Evolutionary conservation across 2,797 vertebrate species (phyloP), one percentile per base, ranked within the genome.

Genomic region (Atherinosoma microstoma): DNA sequence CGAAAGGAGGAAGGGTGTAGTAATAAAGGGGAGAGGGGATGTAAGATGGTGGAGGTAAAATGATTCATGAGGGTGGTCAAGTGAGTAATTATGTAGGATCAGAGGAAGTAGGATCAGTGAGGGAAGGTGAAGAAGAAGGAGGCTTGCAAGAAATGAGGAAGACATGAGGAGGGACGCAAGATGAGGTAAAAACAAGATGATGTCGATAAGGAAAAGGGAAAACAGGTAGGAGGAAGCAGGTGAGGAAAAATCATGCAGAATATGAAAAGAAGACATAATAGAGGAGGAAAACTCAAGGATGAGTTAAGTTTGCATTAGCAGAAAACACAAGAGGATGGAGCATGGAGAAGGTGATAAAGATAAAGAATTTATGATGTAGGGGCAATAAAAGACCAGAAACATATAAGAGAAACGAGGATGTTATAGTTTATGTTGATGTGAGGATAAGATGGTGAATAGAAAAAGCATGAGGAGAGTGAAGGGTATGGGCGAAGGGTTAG

Each of bases 1-100:
- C 42, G 75, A 66, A 22, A 59, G 34, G 56, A 42, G 67, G 67
- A 80, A 59, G 58, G 56, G 49, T 16, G 70, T 63, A 70, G 75
- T 27, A 45, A 53, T 57, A 30, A 74, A 70, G 66, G 67, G 61
- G 71, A 64, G 38, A 62, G 65, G 32, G 34, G 34, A 63, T 15
- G 30, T 12, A 8, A 69, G 42, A 74, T 22, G 59, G 58, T 42
- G 35, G 61, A 36, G 59, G 57, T 57, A 7, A 70, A 70, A 67
- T 6, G 45, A 61, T 70, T 51, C 0, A 76, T 30, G 30, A n/a
- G 1, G 34, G 53, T 22, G 24, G 7, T 8, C 1, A 30, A 22
- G 49, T 29, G 8, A 63, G n/a, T 63, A 0, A 22, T 2, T 20
- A 59, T 20, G 32, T 24, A 74, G 0, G 0, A 70, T 42, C 4